Base-by-base conservation (phyloP, 2,113 vertebrate genomes). In the Gnathonemus echidnorhynchus region DNA sequence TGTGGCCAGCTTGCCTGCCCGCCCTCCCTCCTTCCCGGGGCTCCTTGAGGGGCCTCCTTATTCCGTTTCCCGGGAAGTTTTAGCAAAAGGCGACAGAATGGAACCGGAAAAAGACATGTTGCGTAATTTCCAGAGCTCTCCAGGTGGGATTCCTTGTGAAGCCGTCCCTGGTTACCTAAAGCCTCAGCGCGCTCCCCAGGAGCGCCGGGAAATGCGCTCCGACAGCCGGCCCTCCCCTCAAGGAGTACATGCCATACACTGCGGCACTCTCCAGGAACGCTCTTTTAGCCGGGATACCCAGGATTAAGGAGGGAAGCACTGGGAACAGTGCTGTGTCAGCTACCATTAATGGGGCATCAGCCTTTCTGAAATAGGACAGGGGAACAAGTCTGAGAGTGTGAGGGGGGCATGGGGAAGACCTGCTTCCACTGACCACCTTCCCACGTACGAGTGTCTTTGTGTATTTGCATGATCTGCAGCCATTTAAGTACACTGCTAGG, bases 261-360 rank as follows among this genome's bases (percentile, higher is more conserved):
- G 92, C 88, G 90, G 90, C 52, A 90, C 92, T 94, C 92, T 93
- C 93, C 92, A 87, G 56, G 91, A 94, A 93, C 94, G 94, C 93
- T 95, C 92, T 94, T 94, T 95, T 94, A 94, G 90, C 8, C 50
- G 92, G 94, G 93, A 95, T 93, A 94, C 93, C 90, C 93, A 91
- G 93, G 93, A 95, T 94, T 93, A 94, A 92, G 92, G 91, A 80
- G 85, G 80, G 56, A 90, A 92, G 92, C 93, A 95, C 95, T 94
- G 93, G 92, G 94, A 94, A 95, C 94, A 92, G 90, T 48, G 94
- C 90, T 92, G 93, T 94, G 94, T 96, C 95, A 94, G 94, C 94
- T 91, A 93, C 91, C 90, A 95, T 95, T 95, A 95, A 93, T 93
- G 92, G 92, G 95, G 93, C 92, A 92, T 90, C 94, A 93, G 94